Percentiles rank a stretch among this genome's conserved stretches.
phyloP scores from a whole-genome alignment of 2,797 vertebrate genomes.

The Myotis daubentonii region DNA sequence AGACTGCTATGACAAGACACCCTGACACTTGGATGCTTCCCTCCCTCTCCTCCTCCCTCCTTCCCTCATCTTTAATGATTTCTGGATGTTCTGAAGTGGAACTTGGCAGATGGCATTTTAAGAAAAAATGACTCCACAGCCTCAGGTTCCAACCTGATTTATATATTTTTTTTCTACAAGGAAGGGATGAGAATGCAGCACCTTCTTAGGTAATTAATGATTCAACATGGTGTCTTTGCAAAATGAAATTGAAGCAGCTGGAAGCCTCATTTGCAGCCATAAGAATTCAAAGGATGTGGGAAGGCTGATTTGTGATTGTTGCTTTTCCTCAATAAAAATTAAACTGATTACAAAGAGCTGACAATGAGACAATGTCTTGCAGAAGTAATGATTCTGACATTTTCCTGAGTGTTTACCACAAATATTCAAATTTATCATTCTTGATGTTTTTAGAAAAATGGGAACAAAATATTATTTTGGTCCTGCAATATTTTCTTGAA shows the following conservation, averaged over 20 bases:
- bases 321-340: conserved; percentile 82
- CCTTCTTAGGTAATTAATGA: conserved; percentile 84
- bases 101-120: conserved; percentile 83
- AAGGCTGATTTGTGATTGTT: conserved; percentile 82
- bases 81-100: conserved; percentile 79
- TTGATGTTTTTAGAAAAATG: conserved; percentile 73
- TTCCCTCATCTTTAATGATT: conserved; percentile 73
- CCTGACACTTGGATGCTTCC: conserved; percentile 48
- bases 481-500: conserved; percentile 50
- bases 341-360: conserved; percentile 81
- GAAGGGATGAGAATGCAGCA: conserved; percentile 75
- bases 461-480: conserved; percentile 75
- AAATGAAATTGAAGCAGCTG: conserved; percentile 79
- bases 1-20: not conserved
- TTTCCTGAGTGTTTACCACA: conserved; percentile 77
- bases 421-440: conserved; percentile 76
- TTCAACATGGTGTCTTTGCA: conserved; percentile 79
- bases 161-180: conserved; percentile 61
- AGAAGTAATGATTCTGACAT: conserved; percentile 79
- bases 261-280: conserved; percentile 84
- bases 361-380: conserved; percentile 74
- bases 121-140: conserved; percentile 77
- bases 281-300: conserved; percentile 83
- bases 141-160: conserved; percentile 75
- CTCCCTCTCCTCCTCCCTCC: not conserved